Evolutionary conservation across 2,888 invertebrate species (phyloP).

Genomic region (Caenorhabditis sp.): DNA sequence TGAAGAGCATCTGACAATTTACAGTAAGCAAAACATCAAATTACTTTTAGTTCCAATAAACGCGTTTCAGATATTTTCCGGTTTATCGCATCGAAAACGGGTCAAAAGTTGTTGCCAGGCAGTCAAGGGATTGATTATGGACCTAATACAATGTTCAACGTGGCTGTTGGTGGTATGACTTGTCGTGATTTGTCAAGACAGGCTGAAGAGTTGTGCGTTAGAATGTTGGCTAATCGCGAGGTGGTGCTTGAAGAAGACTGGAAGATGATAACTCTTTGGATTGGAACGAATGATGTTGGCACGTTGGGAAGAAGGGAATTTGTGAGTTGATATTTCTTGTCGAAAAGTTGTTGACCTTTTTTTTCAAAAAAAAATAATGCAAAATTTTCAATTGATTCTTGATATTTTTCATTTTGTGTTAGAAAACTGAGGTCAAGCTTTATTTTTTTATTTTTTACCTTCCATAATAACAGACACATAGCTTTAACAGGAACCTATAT

Average conservation of each 20-base stretch:
- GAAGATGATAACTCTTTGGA: constrained; percentile 61
- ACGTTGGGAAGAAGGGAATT: constrained; percentile 17
- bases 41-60: too few relatives aligned
- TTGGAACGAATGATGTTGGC: constrained; percentile 60
- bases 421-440: background rate
- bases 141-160: constrained; percentile 38
- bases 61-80: constrained; percentile 76
- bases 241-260: constrained; percentile 40
- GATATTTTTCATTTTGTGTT: background rate
- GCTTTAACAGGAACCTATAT: constrained; percentile 22
- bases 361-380: too few relatives aligned
- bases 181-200: constrained; percentile 51
- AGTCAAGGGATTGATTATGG: constrained; percentile 77
- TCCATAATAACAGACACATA: too few relatives aligned
- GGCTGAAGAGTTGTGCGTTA: constrained; percentile 26
- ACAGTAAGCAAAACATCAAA: constrained; percentile 14
- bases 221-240: constrained; percentile 11
- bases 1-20: constrained; percentile 28
- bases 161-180: constrained; percentile 51
- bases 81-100: constrained; percentile 75
- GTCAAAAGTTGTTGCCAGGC: constrained; percentile 78
- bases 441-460: too few relatives aligned
- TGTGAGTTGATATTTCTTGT: background rate
- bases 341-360: too few relatives aligned
- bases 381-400: too few relatives aligned